Base-by-base conservation (phyloP, 2,888 invertebrate species). In the Xestia c-nigrum region DNA sequence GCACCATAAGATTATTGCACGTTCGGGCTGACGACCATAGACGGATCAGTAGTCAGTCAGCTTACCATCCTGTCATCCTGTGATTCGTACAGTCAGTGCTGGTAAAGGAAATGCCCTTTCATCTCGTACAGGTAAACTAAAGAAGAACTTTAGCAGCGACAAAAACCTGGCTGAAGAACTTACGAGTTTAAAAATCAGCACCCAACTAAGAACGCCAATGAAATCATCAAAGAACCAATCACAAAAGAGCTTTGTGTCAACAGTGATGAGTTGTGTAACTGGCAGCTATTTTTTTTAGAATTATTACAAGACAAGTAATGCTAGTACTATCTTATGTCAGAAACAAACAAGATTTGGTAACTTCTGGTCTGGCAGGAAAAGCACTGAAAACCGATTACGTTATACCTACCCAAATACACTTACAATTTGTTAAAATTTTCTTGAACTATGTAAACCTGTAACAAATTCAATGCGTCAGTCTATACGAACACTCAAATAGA, bases 371-470 rank as follows among this genome's bases (percentile, higher is more conserved):
- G 75, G 81, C 74, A 86, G 72, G 74, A 83, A 83, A 81, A 83
- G 78, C 74, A 77, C 75, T 67, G 74, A 82, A 82, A 76, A 61
- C 47, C 72, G 76, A 77, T 84, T 74, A 82, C 75, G 72, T 75
- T 80, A 84, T 71, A 78, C n/a, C 55, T 59, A 38, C 72, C 57
- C 57, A 72, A 72, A 82, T 81, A 73, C 75, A 72, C 72, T 82
- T 75, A 85, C 90, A 84, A 87, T 85, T 63, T 70, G 70, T 71
- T 86, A 89, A 85, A 84, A 85, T 85, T 87, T 47, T 57, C 69
- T 85, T 83, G 78, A 89, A 91, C 83, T 83, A 90, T 91, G 90
- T 91, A 89, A 92, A 88, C 83, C 85, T 81, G 43, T 43, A 46
- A 72, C 76, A 19, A 19, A 77, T 63, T 65, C 69, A 69, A 85